A percentile compares a stretch with the other conserved stretches of the same genome.
Evolutionary conservation across 2,797 vertebrate species (phyloP).

Genomic region (Syngnathus acus): DNA sequence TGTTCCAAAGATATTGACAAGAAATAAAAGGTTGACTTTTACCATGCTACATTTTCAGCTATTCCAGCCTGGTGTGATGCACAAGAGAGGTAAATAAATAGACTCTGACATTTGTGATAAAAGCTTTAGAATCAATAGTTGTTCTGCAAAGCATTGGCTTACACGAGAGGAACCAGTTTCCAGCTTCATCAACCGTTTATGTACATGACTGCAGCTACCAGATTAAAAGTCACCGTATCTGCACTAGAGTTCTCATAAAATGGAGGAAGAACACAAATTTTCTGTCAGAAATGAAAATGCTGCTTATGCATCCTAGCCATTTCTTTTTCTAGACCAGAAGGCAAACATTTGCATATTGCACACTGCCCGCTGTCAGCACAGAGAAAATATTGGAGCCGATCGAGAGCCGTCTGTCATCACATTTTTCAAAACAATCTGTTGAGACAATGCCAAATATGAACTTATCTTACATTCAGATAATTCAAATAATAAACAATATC

Average conservation of each 20-base stretch:
- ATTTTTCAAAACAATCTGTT: neutral
- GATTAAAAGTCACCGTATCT: neutral
- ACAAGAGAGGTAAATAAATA: neutral
- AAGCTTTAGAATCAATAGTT: neutral
- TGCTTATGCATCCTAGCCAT: neutral
- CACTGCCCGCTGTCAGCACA: neutral
- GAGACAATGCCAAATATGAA: neutral
- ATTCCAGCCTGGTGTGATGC: neutral
- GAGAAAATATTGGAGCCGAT: neutral
- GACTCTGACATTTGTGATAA: slow-evolving; percentile 7
- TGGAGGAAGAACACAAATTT: neutral
- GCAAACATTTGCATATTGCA: neutral
- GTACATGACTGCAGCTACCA: slow-evolving; percentile 19
- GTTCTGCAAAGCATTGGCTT: slow-evolving; percentile 15
- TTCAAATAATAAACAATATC: too few relatives aligned
- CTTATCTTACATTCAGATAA: slow-evolving; percentile 46
- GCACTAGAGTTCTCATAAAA: neutral
- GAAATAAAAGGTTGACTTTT: too few relatives aligned
- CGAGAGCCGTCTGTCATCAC: neutral
- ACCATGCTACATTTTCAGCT: neutral
- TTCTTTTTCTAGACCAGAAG: neutral
- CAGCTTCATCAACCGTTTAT: slow-evolving; percentile 12
- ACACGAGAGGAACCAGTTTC: neutral
- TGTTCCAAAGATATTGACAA: too few relatives aligned
- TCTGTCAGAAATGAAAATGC: neutral